Evolutionary conservation across 2,888 invertebrate species (phyloP).

Genomic region (Melanostoma scalare): DNA sequence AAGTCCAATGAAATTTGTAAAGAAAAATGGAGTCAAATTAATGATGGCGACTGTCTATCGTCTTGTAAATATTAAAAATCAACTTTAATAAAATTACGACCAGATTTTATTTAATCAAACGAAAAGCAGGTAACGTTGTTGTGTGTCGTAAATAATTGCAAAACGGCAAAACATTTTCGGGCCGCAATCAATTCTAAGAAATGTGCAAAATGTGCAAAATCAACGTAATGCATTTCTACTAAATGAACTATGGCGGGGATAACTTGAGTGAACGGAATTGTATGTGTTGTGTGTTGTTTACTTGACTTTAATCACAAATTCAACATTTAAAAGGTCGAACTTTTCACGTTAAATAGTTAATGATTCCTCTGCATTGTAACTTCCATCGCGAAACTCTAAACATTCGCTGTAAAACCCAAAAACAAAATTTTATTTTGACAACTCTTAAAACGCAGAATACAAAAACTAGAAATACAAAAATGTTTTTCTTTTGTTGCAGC

Average conservation of each 20-base stretch:
- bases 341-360: conserved; percentile 57
- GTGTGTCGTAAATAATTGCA: conserved; percentile 52
- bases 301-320: conserved; percentile 71
- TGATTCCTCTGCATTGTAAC: conserved; percentile 19
- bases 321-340: conserved; percentile 62
- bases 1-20: conserved; percentile 73
- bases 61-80: conserved; percentile 80
- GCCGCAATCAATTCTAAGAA: conserved; percentile 49
- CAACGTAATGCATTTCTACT: conserved; percentile 71
- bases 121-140: conserved; percentile 62
- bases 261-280: conserved; percentile 74
- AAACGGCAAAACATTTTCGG: conserved; percentile 41
- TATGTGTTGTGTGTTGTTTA: conserved; percentile 75
- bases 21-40: conserved; percentile 79
- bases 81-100: conserved; percentile 74
- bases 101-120: conserved; percentile 66
- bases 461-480: conserved; percentile 65
- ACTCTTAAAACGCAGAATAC: conserved; percentile 71
- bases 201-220: conserved; percentile 72
- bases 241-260: conserved; percentile 76
- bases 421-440: conserved; percentile 71
- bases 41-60: conserved; percentile 79
- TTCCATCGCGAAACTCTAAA: conserved; percentile 49
- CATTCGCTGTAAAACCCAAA: conserved; percentile 50
- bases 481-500: conserved; percentile 68